Evolutionary conservation across 2,113 vertebrate species (phyloP), one percentile per base, ranked within the genome.

Genomic region (Grammomys surdaster): DNA sequence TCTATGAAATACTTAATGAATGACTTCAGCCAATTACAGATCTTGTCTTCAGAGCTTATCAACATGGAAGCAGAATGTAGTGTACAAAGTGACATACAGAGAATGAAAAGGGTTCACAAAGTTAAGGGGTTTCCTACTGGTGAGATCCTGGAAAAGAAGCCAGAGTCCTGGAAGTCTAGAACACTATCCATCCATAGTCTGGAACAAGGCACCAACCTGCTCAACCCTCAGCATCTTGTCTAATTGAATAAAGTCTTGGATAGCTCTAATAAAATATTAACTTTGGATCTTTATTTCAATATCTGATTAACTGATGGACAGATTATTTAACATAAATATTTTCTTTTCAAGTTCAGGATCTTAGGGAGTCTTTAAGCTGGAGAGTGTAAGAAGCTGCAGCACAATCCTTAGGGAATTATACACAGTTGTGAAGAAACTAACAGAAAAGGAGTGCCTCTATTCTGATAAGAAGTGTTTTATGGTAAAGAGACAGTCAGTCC

Each of bases 1-100:
- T 96, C 3, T n/a, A n/a, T 65, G 58, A 96, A 80, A 85, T 10
- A 31, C 92, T 96, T 76, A 93, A 87, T 78, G 65, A n/a, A 58
- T 87, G 63, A 81, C 75, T 96, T 94, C 36, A 84, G 56, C 65
- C 54, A 75, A 65, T 89, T 94, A 22, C 17, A 92, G 76, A 91
- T 46, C 56, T 89, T 91, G 73, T 75, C 82, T 91, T 93, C 33
- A 43, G 67, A 80, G 76, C 22, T 22, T 76, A 82, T n/a, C 26
- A 51, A 56, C 46, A 8, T 48, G 85, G 81, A 90, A 96, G 70
- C 54, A 46, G 89, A 16, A 69, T 46, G 43, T 26, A 36, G 33
- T 72, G 56, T 78, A 94, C 48, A 46, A 82, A 97, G 51, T 40
- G 80, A 60, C 60, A 93, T 33, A 60, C 26, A 67, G 84, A 93